phyloP scores from a whole-genome alignment of 2,888 invertebrate genomes.

The Meteorus colon region DNA sequence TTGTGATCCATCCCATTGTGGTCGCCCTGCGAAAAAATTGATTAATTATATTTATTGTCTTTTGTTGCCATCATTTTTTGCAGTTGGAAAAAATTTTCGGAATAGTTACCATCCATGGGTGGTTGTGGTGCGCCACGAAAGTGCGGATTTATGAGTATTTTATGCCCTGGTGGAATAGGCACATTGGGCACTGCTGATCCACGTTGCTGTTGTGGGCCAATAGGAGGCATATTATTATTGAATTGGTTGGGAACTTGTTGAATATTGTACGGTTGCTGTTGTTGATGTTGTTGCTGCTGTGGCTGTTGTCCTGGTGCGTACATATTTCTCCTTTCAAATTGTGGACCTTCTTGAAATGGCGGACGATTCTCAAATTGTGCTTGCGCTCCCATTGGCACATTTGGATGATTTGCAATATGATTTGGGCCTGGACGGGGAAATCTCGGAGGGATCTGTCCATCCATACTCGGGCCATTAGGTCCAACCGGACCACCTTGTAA shows the following conservation, averaged over 20 bases:
- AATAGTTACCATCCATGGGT: conserved; percentile 74
- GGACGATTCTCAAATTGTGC: conserved; percentile 61
- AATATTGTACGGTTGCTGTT: conserved; percentile 39
- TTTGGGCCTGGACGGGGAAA: conserved; percentile 51
- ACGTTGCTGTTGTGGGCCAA: conserved; percentile 43
- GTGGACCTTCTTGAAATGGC: conserved; percentile 57
- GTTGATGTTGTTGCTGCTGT: conserved; percentile 42
- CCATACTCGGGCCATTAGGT: conserved; percentile 38
- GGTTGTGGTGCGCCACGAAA: conserved; percentile 79
- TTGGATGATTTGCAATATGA: conserved; percentile 55
- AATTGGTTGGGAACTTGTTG: conserved; percentile 42
- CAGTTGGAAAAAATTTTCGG: background rate
- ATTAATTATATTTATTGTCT: conserved; percentile 1
- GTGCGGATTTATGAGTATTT: conserved; percentile 81
- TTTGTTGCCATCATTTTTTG: conserved; percentile 10
- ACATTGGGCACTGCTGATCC: conserved; percentile 58
- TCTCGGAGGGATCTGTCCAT: conserved; percentile 53
- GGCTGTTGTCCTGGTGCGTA: conserved; percentile 38
- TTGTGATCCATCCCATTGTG: conserved; percentile 64
- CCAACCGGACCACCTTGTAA: conserved; percentile 47
- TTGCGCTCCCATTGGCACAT: conserved; percentile 55
- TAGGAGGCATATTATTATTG: conserved; percentile 43
- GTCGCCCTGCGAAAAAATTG: conserved; percentile 56
- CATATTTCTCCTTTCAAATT: conserved; percentile 55
- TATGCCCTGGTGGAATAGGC: conserved; percentile 74